Base-by-base conservation (phyloP, 2,888 invertebrate genomes). In the Zygothrica quintamaculata region DNA sequence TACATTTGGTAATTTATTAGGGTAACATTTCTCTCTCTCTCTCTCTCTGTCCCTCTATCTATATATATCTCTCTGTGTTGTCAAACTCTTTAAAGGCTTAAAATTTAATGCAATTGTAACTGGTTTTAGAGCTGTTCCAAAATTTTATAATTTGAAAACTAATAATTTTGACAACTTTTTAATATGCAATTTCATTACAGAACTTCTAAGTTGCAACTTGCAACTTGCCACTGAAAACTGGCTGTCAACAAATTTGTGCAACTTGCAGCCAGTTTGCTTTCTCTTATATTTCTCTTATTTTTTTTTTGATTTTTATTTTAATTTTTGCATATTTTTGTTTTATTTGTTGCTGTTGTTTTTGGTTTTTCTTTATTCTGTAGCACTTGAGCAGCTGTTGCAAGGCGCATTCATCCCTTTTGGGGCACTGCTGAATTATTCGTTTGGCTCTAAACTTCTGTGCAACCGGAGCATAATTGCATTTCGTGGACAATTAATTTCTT, bases 401-500 rank as follows among this genome's bases (percentile, higher is more conserved):
- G 37, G 42, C 16, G 6, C 22, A 43, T 33, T 36, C 31, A n/a
- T 31, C 33, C 43, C 44, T 65, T 52, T n/a, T n/a, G n/a, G n/a
- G n/a, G n/a, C n/a, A n/a, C n/a, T n/a, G n/a, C 12, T 25, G 42
- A 25, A 15, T 42, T 36, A 26, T 69, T 65, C 52, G 65, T 79
- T 72, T 29, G 61, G 48, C n/a, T 62, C 39, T 40, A 67, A 22
- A 61, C 37, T 53, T 60, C 65, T 72, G 69, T 69, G 72, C 65
- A 76, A 78, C 72, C 73, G 80, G 84, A 84, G 88, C 88, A 90
- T 91, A 90, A 90, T 90, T 90, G 90, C 90, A 90, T 90, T 91
- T 90, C 90, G 90, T 90, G 90, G 91, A 90, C 90, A 91, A 90
- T 90, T 90, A 90, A 90, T 90, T 90, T 89, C 89, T 84, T 89